Evolutionary conservation across 1,140 invertebrate species (phyloP).

Genomic region (Cyrtorhinus lividipennis): DNA sequence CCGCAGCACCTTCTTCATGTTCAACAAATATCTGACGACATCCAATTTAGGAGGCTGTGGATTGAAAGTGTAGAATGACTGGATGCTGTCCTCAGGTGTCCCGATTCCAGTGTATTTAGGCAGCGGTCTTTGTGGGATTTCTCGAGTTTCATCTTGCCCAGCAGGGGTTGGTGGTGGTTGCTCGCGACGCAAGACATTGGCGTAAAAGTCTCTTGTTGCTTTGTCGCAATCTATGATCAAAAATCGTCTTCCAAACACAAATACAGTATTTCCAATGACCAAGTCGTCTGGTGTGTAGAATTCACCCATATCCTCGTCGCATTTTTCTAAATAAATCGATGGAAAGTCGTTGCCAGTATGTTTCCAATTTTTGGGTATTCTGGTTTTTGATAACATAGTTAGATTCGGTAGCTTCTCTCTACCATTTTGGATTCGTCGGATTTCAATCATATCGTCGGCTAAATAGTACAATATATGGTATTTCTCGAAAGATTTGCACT

Average conservation of each 20-base stretch:
- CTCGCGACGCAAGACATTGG: background rate
- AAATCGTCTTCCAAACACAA: conserved; percentile 10
- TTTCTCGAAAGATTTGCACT: conserved; percentile 42
- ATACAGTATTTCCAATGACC: conserved; percentile 10
- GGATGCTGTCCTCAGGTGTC: conserved; percentile 1
- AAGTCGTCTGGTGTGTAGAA: conserved; percentile 14
- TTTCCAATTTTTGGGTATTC: conserved; percentile 63
- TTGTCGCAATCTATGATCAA: conserved; percentile 10
- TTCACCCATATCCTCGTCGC: conserved; percentile 17
- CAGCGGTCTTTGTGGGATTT: background rate
- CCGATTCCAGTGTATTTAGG: conserved; percentile 4
- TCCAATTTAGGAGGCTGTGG: conserved; percentile 54
- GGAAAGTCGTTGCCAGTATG: conserved; percentile 3
- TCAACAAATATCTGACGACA: conserved; percentile 43
- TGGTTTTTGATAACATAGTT: conserved; percentile 26
- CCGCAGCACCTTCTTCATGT: conserved; percentile 43
- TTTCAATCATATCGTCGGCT: conserved; percentile 59
- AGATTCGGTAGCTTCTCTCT: background rate
- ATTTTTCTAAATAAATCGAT: conserved; percentile 13
- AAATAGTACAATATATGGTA: conserved; percentile 61
- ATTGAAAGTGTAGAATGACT: conserved; percentile 44
- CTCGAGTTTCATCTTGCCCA: background rate
- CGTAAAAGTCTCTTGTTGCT: conserved; percentile 5
- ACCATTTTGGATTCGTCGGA: conserved; percentile 34
- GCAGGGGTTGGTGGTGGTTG: background rate